These are phyloP conservation scores for Gyrodactylus salaris DNA, from an alignment of 1,140 invertebrate species.

Conservation along the genomic window DNA sequence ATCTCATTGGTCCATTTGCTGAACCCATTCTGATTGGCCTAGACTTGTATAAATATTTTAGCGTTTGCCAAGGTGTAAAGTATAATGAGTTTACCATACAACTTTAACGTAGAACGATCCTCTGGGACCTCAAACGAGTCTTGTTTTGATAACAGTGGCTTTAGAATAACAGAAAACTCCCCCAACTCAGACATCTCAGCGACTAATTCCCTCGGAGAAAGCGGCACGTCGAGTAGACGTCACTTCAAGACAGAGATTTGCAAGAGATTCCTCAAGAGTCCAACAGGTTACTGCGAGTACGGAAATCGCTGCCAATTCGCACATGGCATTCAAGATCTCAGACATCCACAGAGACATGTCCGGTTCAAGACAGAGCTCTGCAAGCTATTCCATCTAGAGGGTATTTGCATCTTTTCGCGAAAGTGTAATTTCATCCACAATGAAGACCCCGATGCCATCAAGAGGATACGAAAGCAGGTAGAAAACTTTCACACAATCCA, in stretches of 20 bases:
- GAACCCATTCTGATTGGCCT: no score
- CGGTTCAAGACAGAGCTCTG: conserved; percentile 96
- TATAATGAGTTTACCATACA: no score
- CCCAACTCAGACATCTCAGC: not conserved
- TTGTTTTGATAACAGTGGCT: not conserved
- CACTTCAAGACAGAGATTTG: not conserved
- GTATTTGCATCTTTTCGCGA: conserved; percentile 79
- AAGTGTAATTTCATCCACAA: conserved; percentile 55
- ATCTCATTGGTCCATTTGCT: no score
- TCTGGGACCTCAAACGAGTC: not conserved
- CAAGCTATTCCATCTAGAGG: conserved; percentile 65
- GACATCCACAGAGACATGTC: conserved; percentile 2
- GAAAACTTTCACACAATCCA: not conserved
- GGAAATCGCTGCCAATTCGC: conserved; percentile 2
- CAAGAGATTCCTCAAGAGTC: not conserved
- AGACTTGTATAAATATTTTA: no score
- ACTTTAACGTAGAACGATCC: not conserved
- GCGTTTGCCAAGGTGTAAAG: no score
- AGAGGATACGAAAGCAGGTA: not conserved
- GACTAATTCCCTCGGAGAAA: not conserved
- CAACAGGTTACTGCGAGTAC: not conserved
- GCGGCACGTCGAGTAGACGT: not conserved
- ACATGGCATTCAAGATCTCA: not conserved
- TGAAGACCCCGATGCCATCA: not conserved
- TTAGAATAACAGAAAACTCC: not conserved